Evolutionary conservation across 2,113 vertebrate species (phyloP).

Genomic region (Callipepla californica): DNA sequence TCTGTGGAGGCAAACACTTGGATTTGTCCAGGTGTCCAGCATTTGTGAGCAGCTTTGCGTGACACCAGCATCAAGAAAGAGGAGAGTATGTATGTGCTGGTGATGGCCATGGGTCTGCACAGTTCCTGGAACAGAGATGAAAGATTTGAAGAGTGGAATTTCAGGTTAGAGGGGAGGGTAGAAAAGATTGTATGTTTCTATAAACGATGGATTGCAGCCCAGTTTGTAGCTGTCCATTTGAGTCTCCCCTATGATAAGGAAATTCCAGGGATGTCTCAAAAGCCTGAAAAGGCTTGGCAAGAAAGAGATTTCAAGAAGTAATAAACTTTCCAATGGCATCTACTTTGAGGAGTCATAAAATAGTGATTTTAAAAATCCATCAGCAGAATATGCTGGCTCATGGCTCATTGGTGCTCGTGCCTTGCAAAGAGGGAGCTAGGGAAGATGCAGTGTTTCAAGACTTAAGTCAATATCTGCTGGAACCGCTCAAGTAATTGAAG

Average conservation of each 20-base stretch:
- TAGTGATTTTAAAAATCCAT: neutral
- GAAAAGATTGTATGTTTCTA: rapidly evolving
- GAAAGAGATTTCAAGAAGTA: neutral
- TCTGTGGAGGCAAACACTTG: neutral
- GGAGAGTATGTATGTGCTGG: rapidly evolving
- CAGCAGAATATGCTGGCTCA: neutral
- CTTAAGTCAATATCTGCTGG: neutral
- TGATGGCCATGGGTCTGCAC: rapidly evolving
- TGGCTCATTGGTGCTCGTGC: neutral
- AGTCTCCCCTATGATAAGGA: neutral
- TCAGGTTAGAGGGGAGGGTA: neutral
- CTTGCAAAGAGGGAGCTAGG: neutral
- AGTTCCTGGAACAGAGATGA: rapidly evolving
- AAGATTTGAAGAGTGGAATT: neutral
- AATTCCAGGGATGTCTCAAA: neutral
- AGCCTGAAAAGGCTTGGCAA: neutral
- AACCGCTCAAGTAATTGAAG: neutral
- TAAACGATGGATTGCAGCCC: neutral
- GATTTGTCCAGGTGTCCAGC: neutral
- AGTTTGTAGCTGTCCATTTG: neutral
- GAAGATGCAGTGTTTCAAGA: neutral
- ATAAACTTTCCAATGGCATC: neutral
- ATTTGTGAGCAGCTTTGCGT: neutral
- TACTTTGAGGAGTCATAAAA: neutral
- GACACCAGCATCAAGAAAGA: rapidly evolving